Base-by-base conservation (phyloP, 2,888 invertebrate species). In the Cepaea hortensis region DNA sequence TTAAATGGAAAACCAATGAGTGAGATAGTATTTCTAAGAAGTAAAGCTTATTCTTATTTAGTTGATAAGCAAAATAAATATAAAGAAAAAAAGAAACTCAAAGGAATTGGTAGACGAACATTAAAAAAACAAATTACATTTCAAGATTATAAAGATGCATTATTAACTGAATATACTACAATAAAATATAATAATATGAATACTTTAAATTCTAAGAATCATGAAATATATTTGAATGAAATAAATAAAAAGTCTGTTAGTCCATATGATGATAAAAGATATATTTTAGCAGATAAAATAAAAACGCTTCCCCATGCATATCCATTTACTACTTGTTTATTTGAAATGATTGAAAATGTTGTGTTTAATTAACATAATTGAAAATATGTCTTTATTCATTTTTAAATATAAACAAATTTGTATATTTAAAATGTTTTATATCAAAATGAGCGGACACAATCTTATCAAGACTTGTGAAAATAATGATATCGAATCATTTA, bases 1-100 rank as follows among this genome's bases (percentile, higher is more conserved):
- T 68, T 85, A 55, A 85, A 85, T 50, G 85, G 70, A 48, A 85
- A 85, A 55, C 0, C 13, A 18, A 85, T 85, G 70, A 70, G 68
- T 70, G 81, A 81, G 11, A 81, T 81, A 68, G 79, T 77, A 55
- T 77, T 55, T 50, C 5, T 77, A 9, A 55, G 55, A 77, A 76
- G 61, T 55, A 77, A 77, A 77, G 77, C 61, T n/a, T 77, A 77
- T 77, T 55, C 23, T 61, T 77, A 77, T 55, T 55, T 55, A 46
- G 35, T 65, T 15, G 55, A 77, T 61, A 23, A 13, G n/a, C n/a
- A n/a, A n/a, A n/a, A n/a, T n/a, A n/a, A n/a, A n/a, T n/a, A 61
- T n/a, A 77, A 61, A 55, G 55, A 77, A n/a, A 77, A 77, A 55
- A 55, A 61, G 23, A 61, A 77, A 77, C 55, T 77, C 11, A 77